Conservation (phyloP, 2,888 invertebrate species). For the Agrochola lychnidis region DNA sequence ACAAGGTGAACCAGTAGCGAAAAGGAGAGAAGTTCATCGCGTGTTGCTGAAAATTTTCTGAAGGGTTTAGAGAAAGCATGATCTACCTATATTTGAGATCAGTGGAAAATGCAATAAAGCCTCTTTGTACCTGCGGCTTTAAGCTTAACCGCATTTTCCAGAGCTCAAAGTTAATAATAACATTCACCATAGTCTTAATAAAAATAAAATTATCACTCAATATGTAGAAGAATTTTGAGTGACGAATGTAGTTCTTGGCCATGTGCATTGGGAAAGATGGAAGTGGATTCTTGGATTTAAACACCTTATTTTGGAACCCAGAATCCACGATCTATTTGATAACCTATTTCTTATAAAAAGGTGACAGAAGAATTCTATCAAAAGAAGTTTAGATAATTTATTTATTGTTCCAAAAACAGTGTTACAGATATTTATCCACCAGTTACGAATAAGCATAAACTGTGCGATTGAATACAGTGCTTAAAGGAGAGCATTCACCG, state of each 20-base stretch:
- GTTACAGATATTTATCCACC: background rate
- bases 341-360: background rate
- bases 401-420: background rate
- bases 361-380: background rate
- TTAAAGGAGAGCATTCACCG: background rate
- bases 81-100: background rate
- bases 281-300: background rate
- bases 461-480: background rate
- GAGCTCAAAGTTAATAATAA: background rate
- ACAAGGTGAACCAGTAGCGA: constrained; percentile 81
- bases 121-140: background rate
- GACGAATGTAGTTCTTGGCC: background rate
- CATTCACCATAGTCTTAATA: background rate
- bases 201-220: background rate
- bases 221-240: background rate
- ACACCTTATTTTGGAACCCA: background rate
- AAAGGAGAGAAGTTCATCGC: constrained; percentile 81
- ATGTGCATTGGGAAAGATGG: background rate
- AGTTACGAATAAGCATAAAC: background rate
- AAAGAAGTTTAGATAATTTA: background rate
- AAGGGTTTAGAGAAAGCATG: background rate
- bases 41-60: constrained; percentile 72
- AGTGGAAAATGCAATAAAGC: background rate
- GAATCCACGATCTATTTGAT: background rate
- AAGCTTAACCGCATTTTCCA: background rate